Percentiles rank a stretch among this genome's conserved stretches.
Conservation (phyloP, 1,140 invertebrate species). For the Rhyacophila brunnea region DNA sequence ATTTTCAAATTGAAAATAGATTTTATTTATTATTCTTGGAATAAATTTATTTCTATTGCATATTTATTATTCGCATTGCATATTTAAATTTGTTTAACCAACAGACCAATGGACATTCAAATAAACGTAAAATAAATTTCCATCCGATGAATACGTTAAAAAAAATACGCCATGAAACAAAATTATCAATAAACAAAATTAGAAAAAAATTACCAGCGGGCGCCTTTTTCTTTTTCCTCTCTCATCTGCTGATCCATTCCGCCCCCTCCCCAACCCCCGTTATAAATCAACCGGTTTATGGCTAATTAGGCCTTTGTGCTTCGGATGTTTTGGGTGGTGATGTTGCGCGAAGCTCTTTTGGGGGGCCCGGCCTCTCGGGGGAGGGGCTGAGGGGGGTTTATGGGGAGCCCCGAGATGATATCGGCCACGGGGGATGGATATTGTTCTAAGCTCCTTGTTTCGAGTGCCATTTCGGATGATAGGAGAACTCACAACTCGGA, state of each 20-base stretch:
- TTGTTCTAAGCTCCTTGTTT: slow-evolving; percentile 35
- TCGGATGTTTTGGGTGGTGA: slow-evolving; percentile 38
- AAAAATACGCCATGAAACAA: too few relatives aligned
- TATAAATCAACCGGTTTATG: slow-evolving; percentile 68
- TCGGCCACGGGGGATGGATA: slow-evolving; percentile 31
- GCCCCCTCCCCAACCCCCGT: slow-evolving; percentile 41
- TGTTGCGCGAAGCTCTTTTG: slow-evolving; percentile 30
- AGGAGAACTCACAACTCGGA: slow-evolving; percentile 14
- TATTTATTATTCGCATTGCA: too few relatives aligned
- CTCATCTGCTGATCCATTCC: slow-evolving; percentile 32
- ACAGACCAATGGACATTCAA: too few relatives aligned
- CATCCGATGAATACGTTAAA: too few relatives aligned
- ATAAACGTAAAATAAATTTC: neutral
- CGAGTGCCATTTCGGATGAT: slow-evolving; percentile 35
- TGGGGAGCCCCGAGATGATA: slow-evolving; percentile 30
- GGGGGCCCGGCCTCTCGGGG: slow-evolving; percentile 20
- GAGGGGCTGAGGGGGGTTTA: slow-evolving; percentile 18
- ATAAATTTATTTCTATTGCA: too few relatives aligned
- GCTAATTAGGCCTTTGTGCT: slow-evolving; percentile 66
- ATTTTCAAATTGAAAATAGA: too few relatives aligned
- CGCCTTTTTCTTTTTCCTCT: slow-evolving; percentile 32
- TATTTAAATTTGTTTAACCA: too few relatives aligned
- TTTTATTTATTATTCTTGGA: too few relatives aligned
- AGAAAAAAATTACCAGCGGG: slow-evolving; percentile 10
- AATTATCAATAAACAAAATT: neutral